phyloP scores from a whole-genome alignment of 1,140 invertebrate species.

The Formica exsecta region DNA sequence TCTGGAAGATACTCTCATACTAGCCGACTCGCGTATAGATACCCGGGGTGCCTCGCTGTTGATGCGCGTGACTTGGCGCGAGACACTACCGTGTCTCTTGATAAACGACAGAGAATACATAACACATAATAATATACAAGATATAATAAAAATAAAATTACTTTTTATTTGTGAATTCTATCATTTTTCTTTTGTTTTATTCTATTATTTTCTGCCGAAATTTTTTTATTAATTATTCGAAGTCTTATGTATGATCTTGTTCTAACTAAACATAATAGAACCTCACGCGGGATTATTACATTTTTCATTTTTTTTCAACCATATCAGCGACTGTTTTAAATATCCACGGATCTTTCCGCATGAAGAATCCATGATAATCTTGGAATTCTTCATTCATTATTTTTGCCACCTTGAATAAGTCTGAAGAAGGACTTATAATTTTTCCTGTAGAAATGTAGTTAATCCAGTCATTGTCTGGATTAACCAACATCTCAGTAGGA shows the following conservation, averaged over 20 bases:
- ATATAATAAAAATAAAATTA: too few species aligned
- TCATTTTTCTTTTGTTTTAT: too few species aligned
- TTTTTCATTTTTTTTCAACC: neutral
- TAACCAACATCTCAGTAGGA: conserved; percentile 1
- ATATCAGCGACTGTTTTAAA: neutral
- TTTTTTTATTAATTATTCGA: conserved; percentile 11
- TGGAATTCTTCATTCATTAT: neutral
- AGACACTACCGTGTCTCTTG: too few species aligned
- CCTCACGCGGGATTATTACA: neutral
- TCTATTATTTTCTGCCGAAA: neutral
- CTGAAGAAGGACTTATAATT: neutral
- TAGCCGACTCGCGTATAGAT: too few species aligned
- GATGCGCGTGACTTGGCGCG: too few species aligned
- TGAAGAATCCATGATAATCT: neutral
- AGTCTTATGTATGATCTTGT: neutral
- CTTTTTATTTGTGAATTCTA: too few species aligned
- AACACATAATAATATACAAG: too few species aligned
- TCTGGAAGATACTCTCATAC: too few species aligned
- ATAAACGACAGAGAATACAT: too few species aligned
- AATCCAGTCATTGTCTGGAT: conserved; percentile 1
- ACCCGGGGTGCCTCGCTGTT: too few species aligned
- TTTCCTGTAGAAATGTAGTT: neutral
- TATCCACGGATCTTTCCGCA: neutral
- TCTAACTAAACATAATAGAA: conserved; percentile 8
- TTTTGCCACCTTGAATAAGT: neutral